Conservation (phyloP, 2,797 vertebrate genomes). For the Coilia nasus region DNA sequence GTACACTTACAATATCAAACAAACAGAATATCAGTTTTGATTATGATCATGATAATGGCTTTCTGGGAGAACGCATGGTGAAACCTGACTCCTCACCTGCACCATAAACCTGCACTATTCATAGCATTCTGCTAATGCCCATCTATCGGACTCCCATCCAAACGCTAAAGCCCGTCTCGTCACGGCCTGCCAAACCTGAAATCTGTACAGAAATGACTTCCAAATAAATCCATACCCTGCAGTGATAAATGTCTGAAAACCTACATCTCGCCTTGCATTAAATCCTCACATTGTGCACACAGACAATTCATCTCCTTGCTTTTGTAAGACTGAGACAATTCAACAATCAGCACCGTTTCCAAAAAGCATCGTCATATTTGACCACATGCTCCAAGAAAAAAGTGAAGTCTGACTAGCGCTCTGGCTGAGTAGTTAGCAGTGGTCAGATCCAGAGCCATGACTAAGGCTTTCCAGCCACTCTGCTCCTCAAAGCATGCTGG, state of each 20-base stretch:
- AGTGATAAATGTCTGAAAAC: neutral
- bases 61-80: neutral
- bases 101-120: neutral
- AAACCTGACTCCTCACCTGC: neutral
- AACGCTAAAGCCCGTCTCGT: neutral
- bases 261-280: neutral
- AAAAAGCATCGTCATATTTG: neutral
- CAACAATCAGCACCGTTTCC: neutral
- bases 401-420: neutral
- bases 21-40: neutral
- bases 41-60: neutral
- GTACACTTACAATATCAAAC: neutral
- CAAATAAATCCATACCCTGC: neutral
- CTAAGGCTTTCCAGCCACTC: neutral
- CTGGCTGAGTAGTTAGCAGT: neutral
- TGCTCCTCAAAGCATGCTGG: neutral
- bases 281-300: neutral
- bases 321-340: neutral
- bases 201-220: neutral
- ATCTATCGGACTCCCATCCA: neutral
- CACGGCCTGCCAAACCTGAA: neutral
- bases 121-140: neutral
- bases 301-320: neutral
- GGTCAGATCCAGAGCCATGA: neutral
- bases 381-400: neutral